Evolutionary conservation across 2,888 invertebrate species (phyloP).

Genomic region (Ichneumon xanthorius): DNA sequence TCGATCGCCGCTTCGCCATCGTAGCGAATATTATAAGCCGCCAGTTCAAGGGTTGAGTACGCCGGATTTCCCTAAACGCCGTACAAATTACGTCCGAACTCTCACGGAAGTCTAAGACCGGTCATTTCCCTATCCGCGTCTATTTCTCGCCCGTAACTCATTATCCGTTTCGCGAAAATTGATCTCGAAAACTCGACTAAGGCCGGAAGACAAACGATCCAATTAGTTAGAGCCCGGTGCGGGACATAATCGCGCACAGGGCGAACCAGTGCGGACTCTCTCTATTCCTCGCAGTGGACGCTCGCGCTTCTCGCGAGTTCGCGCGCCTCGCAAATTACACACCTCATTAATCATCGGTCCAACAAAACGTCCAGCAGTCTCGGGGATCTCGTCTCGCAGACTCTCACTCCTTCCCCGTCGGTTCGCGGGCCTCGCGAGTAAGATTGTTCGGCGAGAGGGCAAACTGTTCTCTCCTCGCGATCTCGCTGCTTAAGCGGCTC

Average conservation of each 20-base stretch:
- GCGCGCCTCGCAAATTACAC: constrained; percentile 67
- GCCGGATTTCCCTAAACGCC: not conserved
- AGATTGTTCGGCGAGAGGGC: constrained; percentile 3
- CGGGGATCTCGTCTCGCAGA: constrained; percentile 31
- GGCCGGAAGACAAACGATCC: constrained; percentile 65
- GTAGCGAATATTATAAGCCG: no score
- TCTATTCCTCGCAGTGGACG: constrained; percentile 40
- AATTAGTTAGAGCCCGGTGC: constrained; percentile 63
- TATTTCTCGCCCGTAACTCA: constrained; percentile 32
- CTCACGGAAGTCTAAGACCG: not conserved
- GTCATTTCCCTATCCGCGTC: not conserved
- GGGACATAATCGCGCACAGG: constrained; percentile 63
- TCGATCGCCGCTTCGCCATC: no score
- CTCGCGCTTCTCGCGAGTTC: constrained; percentile 47
- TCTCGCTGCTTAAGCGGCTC: not conserved
- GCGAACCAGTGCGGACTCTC: constrained; percentile 46
- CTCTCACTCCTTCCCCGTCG: constrained; percentile 25
- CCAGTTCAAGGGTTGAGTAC: no score
- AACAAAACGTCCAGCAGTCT: constrained; percentile 58
- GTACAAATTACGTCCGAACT: not conserved
- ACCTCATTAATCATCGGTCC: constrained; percentile 68
- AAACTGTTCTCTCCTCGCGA: constrained; percentile 30
- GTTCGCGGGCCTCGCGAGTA: constrained; percentile 18
- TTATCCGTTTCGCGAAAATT: constrained; percentile 61
- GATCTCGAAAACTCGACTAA: constrained; percentile 62